phyloP scores from a whole-genome alignment of 2,113 vertebrate genomes.

The Gasterosteus aculeatus region DNA sequence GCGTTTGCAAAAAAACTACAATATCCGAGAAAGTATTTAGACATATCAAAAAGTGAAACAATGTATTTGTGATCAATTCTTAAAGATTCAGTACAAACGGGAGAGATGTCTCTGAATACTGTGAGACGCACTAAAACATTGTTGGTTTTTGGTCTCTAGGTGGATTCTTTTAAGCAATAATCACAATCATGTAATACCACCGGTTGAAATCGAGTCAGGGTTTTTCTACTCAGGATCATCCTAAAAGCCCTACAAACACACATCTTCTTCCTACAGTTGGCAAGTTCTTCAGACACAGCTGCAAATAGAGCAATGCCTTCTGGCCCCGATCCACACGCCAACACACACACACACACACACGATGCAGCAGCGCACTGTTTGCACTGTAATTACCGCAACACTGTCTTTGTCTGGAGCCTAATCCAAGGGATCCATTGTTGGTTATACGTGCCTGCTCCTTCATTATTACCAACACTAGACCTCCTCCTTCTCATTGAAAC shows the following conservation, averaged over 20 bases:
- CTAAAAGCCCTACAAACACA: conserved; percentile 16
- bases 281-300: conserved; percentile 68
- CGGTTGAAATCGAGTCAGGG: neutral
- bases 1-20: neutral
- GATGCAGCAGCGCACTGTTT: conserved; percentile 50
- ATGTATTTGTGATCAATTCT: neutral
- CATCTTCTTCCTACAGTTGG: conserved; percentile 51
- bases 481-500: conserved; percentile 40
- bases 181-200: neutral
- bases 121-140: neutral
- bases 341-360: conserved; percentile 30
- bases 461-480: conserved; percentile 47
- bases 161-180: neutral
- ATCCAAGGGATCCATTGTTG: conserved; percentile 78
- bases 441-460: conserved; percentile 72
- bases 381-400: conserved; percentile 77
- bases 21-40: neutral
- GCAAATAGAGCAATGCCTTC: conserved; percentile 70
- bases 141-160: neutral
- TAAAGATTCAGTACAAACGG: neutral
- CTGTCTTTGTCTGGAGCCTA: conserved; percentile 75
- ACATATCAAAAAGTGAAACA: neutral
- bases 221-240: conserved; percentile 7
- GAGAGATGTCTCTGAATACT: neutral
- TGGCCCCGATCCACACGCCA: conserved; percentile 31